Conservation (phyloP, 2,888 invertebrate genomes). For the Stramonita haemastoma region DNA sequence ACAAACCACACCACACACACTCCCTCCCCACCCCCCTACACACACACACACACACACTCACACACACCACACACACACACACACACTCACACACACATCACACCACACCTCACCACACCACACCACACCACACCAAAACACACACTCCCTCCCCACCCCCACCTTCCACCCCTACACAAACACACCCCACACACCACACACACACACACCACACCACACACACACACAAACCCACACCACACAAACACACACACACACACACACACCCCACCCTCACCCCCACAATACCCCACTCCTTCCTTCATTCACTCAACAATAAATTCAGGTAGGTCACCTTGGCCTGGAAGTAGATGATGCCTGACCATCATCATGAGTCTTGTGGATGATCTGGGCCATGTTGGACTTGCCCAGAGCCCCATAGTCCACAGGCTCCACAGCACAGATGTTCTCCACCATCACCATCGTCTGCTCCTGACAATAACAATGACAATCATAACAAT, state of each 20-base stretch:
- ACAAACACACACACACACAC: too few relatives aligned
- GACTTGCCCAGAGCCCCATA: constrained; percentile 59
- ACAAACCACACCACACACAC: too few relatives aligned
- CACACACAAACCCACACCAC: background rate
- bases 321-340: constrained; percentile 54
- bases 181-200: too few relatives aligned
- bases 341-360: constrained; percentile 63
- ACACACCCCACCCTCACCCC: background rate
- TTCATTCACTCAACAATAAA: background rate
- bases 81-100: too few relatives aligned
- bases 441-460: constrained; percentile 57
- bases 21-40: too few relatives aligned
- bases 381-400: constrained; percentile 63
- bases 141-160: too few relatives aligned
- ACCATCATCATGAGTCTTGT: constrained; percentile 55
- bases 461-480: constrained; percentile 47
- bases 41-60: too few relatives aligned
- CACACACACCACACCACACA: background rate
- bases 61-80: too few relatives aligned
- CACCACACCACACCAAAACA: too few relatives aligned
- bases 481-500: too few relatives aligned
- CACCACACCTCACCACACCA: too few relatives aligned
- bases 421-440: constrained; percentile 65
- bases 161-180: too few relatives aligned
- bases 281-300: background rate